phyloP scores from a whole-genome alignment of 2,113 vertebrate species.

The Dryoscopus gambensis region DNA sequence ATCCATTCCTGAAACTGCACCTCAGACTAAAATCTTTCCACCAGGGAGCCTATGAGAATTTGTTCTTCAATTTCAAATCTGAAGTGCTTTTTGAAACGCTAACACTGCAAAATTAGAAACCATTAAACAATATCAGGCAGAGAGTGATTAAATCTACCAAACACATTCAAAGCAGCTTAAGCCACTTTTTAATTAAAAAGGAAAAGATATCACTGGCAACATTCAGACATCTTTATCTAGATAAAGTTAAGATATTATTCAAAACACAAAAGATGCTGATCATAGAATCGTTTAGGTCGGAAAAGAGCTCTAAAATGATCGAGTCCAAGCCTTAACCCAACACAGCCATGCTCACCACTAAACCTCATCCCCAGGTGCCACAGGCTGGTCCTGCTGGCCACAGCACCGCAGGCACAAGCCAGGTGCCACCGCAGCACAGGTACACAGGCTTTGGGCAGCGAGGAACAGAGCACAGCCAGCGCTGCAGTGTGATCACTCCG shows the following conservation, averaged over 20 bases:
- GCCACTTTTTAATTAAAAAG: slow-evolving; percentile 81
- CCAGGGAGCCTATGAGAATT: slow-evolving; percentile 64
- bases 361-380: background rate
- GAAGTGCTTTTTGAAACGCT: slow-evolving; percentile 70
- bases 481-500: background rate
- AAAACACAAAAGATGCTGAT: slow-evolving; percentile 55
- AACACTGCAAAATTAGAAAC: slow-evolving; percentile 78
- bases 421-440: background rate
- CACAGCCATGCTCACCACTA: background rate
- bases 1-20: slow-evolving; percentile 69
- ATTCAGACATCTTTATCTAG: slow-evolving; percentile 70
- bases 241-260: slow-evolving; percentile 65
- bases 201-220: slow-evolving; percentile 73
- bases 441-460: background rate
- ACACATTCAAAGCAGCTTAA: slow-evolving; percentile 74
- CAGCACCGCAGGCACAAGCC: background rate
- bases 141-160: slow-evolving; percentile 78
- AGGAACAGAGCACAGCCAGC: background rate
- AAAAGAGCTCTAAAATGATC: background rate
- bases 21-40: slow-evolving; percentile 72
- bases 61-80: slow-evolving; percentile 73
- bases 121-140: slow-evolving; percentile 77
- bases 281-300: background rate
- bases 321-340: background rate
- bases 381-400: background rate